Evolutionary conservation across 2,888 invertebrate species (phyloP), one percentile per base, ranked within the genome.

Genomic region (Drosophila fulvimacula): DNA sequence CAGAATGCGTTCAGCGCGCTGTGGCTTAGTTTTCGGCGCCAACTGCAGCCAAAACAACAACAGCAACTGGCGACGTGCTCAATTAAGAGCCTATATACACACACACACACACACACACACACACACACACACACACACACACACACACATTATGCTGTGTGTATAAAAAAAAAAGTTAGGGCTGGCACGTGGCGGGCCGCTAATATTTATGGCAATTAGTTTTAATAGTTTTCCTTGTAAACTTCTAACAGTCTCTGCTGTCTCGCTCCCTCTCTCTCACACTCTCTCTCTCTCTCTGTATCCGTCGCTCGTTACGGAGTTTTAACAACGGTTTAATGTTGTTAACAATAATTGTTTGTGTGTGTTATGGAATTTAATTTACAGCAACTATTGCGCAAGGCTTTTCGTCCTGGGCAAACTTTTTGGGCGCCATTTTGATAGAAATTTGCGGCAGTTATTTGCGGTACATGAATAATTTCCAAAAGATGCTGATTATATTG

Each of bases 161-260:
- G 9, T 49, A 7, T 30, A 30, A 7, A 44, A 52, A 66, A 67
- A 74, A 71, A 79, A 69, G 57, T 82, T 73, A 38, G 52, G 51
- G 66, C 55, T 56, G 76, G 76, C 81, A 85, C 86, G 82, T 82
- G 82, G 85, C 81, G 66, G 73, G 77, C 69, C 86, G 77, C 79
- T 84, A 86, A 84, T 86, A 86, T 86, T 86, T 84, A 86, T 84
- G 83, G 86, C 83, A 84, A 84, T 84, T 83, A 79, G 86, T 86
- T 86, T 81, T 86, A 86, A 83, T 86, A 86, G 83, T 86, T 86
- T 73, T 70, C 77, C 86, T 84, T 86, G 81, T 77, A 68, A 81
- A 73, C 69, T 80, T 70, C 52, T 39, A 48, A 46, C 57, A 62
- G 60, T 65, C 38, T 15, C 59, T 19, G 41, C 17, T 34, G 15